These are phyloP conservation scores for Drosophila quinaria DNA, from an alignment of 2,888 invertebrate genomes.

Conservation along the genomic window DNA sequence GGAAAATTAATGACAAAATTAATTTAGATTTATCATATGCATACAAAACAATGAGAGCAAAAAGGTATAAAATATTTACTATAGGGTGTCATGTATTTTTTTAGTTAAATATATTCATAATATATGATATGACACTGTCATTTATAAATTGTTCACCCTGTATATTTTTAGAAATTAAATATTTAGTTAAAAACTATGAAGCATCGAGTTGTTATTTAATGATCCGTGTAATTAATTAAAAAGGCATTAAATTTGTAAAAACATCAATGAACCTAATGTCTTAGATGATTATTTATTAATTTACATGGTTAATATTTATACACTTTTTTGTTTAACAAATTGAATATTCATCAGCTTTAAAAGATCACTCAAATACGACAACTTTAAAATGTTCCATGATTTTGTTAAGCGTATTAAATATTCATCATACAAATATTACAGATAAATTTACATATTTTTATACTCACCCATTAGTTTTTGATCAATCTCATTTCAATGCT, in stretches of 20 bases:
- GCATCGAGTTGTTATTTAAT: neutral
- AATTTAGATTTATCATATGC: neutral
- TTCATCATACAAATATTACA: neutral
- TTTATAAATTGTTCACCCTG: neutral
- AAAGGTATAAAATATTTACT: too few species aligned
- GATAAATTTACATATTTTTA: too few species aligned
- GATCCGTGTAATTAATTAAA: neutral
- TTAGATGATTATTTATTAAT: neutral
- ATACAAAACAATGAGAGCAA: neutral
- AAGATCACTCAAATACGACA: neutral
- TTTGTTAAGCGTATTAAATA: neutral
- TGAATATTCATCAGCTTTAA: neutral
- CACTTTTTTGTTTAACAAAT: too few species aligned
- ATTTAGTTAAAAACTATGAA: neutral
- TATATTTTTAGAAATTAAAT: neutral
- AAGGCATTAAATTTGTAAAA: neutral
- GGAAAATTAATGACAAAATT: neutral
- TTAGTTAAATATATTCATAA: neutral
- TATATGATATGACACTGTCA: neutral
- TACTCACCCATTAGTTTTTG: too few species aligned
- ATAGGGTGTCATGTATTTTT: too few species aligned
- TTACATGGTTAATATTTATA: neutral
- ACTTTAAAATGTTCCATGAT: neutral
- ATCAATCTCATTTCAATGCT: neutral
- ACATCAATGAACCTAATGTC: neutral